phyloP scores from a whole-genome alignment of 1,140 invertebrate genomes.

The Pseudomyrmex sp. region DNA sequence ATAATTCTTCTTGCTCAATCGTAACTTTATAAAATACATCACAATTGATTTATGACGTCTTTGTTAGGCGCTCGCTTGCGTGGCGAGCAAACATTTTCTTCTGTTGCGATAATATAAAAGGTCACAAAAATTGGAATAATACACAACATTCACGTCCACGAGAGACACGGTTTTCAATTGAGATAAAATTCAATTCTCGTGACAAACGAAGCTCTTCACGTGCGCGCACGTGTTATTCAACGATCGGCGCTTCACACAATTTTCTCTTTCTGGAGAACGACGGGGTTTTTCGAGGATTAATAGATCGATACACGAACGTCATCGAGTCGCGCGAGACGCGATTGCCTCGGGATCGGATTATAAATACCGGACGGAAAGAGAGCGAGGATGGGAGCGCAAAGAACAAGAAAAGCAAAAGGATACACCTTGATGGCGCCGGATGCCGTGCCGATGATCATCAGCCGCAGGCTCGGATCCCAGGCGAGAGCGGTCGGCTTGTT shows the following conservation, averaged over 20 bases:
- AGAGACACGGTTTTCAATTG: too few species aligned
- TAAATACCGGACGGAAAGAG: constrained; percentile 61
- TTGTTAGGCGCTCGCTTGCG: constrained; percentile 41
- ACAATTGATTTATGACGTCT: constrained; percentile 40
- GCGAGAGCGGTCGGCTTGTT: constrained; percentile 97
- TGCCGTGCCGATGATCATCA: constrained; percentile 96
- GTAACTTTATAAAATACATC: constrained; percentile 43
- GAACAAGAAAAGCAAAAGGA: constrained; percentile 82
- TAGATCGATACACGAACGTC: constrained; percentile 45
- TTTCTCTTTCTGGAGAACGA: not conserved
- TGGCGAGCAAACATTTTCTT: constrained; percentile 29
- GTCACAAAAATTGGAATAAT: not conserved
- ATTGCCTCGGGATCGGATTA: constrained; percentile 51
- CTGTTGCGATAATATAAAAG: constrained; percentile 28
- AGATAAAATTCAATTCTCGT: not conserved
- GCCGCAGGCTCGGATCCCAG: constrained; percentile 94
- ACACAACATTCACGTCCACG: not conserved
- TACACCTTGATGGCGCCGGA: constrained; percentile 96
- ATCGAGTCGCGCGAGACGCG: constrained; percentile 22
- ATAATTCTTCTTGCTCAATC: not conserved
- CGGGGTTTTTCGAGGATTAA: constrained; percentile 55
- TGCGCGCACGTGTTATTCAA: not conserved
- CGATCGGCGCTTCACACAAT: not conserved
- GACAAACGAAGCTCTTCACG: not conserved
- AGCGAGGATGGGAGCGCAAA: constrained; percentile 32